Percentiles rank a stretch among this genome's conserved stretches.
phyloP scores from a whole-genome alignment of 92 coral and sea anemone species.

The Palythoa grandiflora region DNA sequence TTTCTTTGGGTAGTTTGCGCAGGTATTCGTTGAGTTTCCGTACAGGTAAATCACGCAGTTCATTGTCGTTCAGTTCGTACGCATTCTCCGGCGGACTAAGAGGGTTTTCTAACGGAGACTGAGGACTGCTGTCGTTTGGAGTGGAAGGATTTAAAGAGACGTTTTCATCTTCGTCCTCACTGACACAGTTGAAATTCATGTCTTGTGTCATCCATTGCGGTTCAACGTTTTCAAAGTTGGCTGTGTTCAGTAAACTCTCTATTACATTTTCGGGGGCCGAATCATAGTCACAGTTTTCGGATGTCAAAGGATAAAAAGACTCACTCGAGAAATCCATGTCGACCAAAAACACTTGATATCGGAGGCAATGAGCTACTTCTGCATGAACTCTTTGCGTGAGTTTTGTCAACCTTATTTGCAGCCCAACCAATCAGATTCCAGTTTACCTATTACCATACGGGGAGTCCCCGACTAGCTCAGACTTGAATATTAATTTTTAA shows the following conservation, averaged over 20 bases:
- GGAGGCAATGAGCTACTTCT: not conserved
- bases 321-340: slow-evolving; percentile 38
- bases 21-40: slow-evolving; percentile 62
- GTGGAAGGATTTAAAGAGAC: not conserved
- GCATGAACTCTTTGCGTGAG: not conserved
- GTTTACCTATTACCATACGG: not conserved
- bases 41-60: slow-evolving; percentile 66
- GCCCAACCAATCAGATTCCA: slow-evolving; percentile 1
- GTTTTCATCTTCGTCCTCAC: not conserved
- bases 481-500: not conserved
- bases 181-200: not conserved
- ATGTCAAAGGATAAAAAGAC: not conserved
- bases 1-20: slow-evolving; percentile 55
- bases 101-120: slow-evolving; percentile 27
- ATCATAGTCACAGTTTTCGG: not conserved
- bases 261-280: not conserved
- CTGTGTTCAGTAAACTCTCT: slow-evolving; percentile 7
- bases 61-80: slow-evolving; percentile 52
- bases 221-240: not conserved
- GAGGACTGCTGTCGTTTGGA: not conserved
- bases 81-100: not conserved
- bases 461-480: not conserved
- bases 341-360: not conserved
- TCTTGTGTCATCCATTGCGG: not conserved
- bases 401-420: not conserved